Evolutionary conservation across 2,888 invertebrate genomes (phyloP).

Genomic region (Acrobasis suavella): DNA sequence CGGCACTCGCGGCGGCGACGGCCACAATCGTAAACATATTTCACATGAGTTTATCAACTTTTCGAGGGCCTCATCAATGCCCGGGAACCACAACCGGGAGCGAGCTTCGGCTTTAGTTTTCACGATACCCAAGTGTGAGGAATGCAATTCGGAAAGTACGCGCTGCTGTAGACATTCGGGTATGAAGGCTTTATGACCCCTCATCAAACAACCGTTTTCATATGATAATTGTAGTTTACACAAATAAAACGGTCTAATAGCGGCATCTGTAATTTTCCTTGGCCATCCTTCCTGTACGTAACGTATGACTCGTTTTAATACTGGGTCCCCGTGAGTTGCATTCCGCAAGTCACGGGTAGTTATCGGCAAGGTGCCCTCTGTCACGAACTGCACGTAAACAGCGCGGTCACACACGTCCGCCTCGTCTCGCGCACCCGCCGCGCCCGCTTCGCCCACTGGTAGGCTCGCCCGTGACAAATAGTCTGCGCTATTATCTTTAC

Average conservation of each 20-base stretch:
- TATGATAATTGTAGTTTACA: neutral
- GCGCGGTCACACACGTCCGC: neutral
- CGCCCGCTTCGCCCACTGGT: slow-evolving; percentile 13
- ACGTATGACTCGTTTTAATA: neutral
- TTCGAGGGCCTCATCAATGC: slow-evolving; percentile 26
- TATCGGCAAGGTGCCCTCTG: neutral
- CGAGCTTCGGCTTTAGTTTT: slow-evolving; percentile 40
- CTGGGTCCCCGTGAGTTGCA: neutral
- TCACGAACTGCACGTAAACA: neutral
- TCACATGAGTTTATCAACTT: neutral
- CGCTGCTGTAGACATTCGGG: neutral
- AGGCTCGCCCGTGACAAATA: slow-evolving; percentile 23
- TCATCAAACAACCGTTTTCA: slow-evolving; percentile 1
- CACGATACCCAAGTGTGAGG: slow-evolving; percentile 29
- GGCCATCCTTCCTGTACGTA: slow-evolving; percentile 1
- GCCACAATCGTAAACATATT: neutral
- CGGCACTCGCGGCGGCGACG: neutral
- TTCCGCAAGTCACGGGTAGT: neutral
- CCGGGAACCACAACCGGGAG: slow-evolving; percentile 37
- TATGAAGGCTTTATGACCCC: neutral
- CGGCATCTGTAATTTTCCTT: neutral
- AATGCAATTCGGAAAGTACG: slow-evolving; percentile 16
- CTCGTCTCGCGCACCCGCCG: neutral
- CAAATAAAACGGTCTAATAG: neutral
- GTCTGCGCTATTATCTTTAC: slow-evolving; percentile 25